Evolutionary conservation across 2,888 invertebrate genomes (phyloP).

Genomic region (Zygogramma bicolorata): DNA sequence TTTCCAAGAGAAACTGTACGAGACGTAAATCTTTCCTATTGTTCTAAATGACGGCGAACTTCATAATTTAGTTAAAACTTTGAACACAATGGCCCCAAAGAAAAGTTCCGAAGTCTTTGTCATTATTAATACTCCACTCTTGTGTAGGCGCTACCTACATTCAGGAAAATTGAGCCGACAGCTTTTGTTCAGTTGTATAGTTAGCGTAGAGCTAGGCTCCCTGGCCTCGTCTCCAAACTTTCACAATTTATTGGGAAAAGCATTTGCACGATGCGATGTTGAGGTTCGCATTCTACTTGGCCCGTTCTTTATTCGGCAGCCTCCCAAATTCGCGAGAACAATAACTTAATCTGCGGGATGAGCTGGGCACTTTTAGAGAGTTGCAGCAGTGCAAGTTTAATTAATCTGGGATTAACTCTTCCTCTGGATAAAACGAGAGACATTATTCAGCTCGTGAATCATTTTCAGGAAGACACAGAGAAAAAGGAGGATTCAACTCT

Average conservation of each 20-base stretch:
- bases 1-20: constrained; percentile 26
- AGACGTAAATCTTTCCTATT: constrained; percentile 47
- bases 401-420: background rate
- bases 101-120: constrained; percentile 41
- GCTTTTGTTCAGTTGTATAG: constrained; percentile 41
- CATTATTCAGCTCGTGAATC: background rate
- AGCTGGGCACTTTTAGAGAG: background rate
- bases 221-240: constrained; percentile 15
- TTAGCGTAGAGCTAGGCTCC: constrained; percentile 14
- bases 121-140: constrained; percentile 40
- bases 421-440: background rate
- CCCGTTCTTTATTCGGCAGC: background rate
- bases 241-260: constrained; percentile 21
- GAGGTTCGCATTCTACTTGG: background rate
- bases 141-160: constrained; percentile 42
- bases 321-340: background rate
- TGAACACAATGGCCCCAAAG: constrained; percentile 47
- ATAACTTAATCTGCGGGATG: background rate
- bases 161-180: constrained; percentile 32
- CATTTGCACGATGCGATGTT: background rate
- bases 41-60: constrained; percentile 50
- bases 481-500: no score
- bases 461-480: no score
- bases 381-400: background rate
- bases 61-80: constrained; percentile 54